Percentiles rank a stretch among this genome's conserved stretches.
Evolutionary conservation across 2,888 invertebrate species (phyloP).

Genomic region (Napeogenes inachia): DNA sequence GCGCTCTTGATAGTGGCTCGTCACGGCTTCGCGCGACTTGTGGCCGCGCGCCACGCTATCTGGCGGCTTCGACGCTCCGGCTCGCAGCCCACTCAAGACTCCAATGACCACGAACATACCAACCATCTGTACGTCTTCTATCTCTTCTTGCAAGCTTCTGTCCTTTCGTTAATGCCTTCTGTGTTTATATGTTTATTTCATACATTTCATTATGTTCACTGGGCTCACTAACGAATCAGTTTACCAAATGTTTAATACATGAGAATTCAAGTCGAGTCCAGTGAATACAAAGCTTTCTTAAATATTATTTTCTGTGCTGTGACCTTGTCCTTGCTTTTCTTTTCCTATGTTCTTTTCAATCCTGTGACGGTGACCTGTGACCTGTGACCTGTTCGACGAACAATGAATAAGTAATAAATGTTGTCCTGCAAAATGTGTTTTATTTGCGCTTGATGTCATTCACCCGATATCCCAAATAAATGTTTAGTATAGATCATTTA

Average conservation of each 20-base stretch:
- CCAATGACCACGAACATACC: conserved; percentile 74
- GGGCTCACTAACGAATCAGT: conserved; percentile 3
- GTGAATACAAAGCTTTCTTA: conserved; percentile 22
- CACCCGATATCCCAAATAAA: conserved; percentile 30
- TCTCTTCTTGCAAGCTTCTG: conserved; percentile 50
- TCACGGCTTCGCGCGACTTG: conserved; percentile 83
- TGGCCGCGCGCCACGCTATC: conserved; percentile 84
- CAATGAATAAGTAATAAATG: conserved; percentile 66
- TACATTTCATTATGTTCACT: conserved; percentile 19
- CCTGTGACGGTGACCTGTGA: conserved; percentile 37
- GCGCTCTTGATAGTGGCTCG: conserved; percentile 79
- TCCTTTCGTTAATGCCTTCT: conserved; percentile 31
- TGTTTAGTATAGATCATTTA: conserved; percentile 31
- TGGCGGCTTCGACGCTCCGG: conserved; percentile 80
- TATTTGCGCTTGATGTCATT: conserved; percentile 60
- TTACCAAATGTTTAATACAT: too few species aligned
- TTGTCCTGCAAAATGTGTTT: conserved; percentile 63
- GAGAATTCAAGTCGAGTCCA: background rate
- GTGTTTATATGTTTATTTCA: conserved; percentile 12
- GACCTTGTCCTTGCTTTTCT: conserved; percentile 49
- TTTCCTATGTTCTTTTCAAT: conserved; percentile 46
- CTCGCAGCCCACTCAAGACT: conserved; percentile 71
- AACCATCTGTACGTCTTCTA: conserved; percentile 76
- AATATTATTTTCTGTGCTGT: conserved; percentile 54
- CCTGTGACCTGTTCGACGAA: conserved; percentile 36